These are phyloP conservation scores for Acipenser transmontanus DNA, from an alignment of 2,797 vertebrate genomes.

Conservation along the genomic window DNA sequence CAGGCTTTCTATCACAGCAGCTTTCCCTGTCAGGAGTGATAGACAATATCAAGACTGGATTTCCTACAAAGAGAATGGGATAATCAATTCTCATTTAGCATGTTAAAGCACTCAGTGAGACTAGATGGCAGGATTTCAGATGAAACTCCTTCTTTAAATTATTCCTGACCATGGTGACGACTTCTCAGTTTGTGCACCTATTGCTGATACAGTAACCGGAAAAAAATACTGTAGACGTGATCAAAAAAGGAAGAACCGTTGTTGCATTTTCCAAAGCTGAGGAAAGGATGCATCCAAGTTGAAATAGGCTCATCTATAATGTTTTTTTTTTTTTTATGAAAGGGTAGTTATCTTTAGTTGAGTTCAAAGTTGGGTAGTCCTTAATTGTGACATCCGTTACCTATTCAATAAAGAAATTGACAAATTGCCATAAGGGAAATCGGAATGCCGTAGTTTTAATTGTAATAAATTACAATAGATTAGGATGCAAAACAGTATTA, in stretches of 20 bases:
- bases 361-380: background rate
- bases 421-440: too few species aligned
- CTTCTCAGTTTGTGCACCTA: slow-evolving; percentile 15
- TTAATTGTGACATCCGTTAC: slow-evolving; percentile 10
- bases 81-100: slow-evolving; percentile 31
- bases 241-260: background rate
- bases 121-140: slow-evolving; percentile 17
- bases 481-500: too few species aligned
- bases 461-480: too few species aligned
- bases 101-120: slow-evolving; percentile 20
- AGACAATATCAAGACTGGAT: slow-evolving; percentile 31
- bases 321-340: background rate
- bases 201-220: slow-evolving; percentile 23
- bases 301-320: background rate
- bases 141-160: slow-evolving; percentile 24
- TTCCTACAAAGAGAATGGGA: slow-evolving; percentile 22
- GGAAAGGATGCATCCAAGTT: background rate
- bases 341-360: background rate
- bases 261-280: slow-evolving; percentile 5
- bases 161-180: slow-evolving; percentile 16
- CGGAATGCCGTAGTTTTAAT: too few species aligned
- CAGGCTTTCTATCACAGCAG: background rate
- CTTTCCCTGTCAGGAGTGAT: slow-evolving; percentile 17
- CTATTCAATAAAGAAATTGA: background rate
- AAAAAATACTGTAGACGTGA: slow-evolving; percentile 17